phyloP scores from a whole-genome alignment of 2,888 invertebrate species.

The Ceramica pisi region DNA sequence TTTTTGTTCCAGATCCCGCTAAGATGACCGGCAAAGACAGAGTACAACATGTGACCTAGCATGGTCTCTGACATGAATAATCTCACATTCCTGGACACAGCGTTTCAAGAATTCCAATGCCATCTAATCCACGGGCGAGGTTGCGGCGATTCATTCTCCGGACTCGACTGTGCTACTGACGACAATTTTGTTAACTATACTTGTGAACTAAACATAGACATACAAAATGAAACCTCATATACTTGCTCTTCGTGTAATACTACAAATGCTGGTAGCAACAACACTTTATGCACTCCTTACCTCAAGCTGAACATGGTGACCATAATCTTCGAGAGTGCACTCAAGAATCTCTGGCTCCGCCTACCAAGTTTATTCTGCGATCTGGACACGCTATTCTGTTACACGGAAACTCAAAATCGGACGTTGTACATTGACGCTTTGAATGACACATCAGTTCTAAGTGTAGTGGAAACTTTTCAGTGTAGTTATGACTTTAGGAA shows the following conservation, averaged over 20 bases:
- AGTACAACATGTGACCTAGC: constrained; percentile 79
- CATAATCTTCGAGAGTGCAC: constrained; percentile 83
- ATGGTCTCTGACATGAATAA: constrained; percentile 82
- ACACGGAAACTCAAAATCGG: constrained; percentile 77
- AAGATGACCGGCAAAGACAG: constrained; percentile 50
- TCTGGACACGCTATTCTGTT: constrained; percentile 81
- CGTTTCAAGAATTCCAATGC: constrained; percentile 82
- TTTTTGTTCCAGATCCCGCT: constrained; percentile 71
- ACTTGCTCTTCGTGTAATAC: constrained; percentile 80
- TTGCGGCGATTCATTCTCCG: constrained; percentile 75
- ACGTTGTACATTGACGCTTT: constrained; percentile 81
- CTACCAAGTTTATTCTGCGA: constrained; percentile 81
- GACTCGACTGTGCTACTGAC: constrained; percentile 77
- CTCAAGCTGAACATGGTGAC: constrained; percentile 85
- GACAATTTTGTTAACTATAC: constrained; percentile 72
- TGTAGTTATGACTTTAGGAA: constrained; percentile 83
- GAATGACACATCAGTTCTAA: constrained; percentile 70
- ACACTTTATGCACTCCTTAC: constrained; percentile 81
- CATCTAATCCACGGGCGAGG: constrained; percentile 75
- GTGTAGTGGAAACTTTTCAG: constrained; percentile 78
- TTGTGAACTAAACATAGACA: constrained; percentile 83
- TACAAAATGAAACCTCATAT: constrained; percentile 88
- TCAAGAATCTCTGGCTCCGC: constrained; percentile 84
- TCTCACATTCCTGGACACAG: constrained; percentile 77
- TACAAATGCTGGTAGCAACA: constrained; percentile 78